Percentiles rank a stretch among this genome's conserved stretches.
These are phyloP conservation scores for Charina bottae DNA, from an alignment of 2,113 vertebrate genomes.

Conservation along the genomic window DNA sequence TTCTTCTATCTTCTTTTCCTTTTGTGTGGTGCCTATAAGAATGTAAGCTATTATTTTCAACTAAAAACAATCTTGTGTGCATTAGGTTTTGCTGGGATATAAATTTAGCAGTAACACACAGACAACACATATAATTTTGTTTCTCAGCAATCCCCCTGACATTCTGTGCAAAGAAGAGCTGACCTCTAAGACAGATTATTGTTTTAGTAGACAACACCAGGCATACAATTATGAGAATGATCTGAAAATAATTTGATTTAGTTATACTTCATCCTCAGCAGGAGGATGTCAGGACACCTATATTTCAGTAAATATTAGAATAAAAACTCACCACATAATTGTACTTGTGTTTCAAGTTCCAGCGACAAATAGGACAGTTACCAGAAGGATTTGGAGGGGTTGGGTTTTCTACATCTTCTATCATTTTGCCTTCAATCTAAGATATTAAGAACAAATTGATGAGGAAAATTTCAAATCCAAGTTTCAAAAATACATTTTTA, in stretches of 20 bases:
- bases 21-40: background rate
- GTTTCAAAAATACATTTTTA: background rate
- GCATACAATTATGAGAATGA: background rate
- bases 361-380: constrained; percentile 94
- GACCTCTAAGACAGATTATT: background rate
- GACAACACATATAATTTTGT: background rate
- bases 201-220: background rate
- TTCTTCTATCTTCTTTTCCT: background rate
- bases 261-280: background rate
- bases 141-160: background rate
- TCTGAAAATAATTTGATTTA: background rate
- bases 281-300: background rate
- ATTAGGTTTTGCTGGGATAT: background rate
- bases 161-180: background rate
- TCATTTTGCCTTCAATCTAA: constrained; percentile 86
- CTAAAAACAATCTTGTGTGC: background rate
- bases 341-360: constrained; percentile 96
- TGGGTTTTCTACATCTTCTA: constrained; percentile 63
- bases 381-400: constrained; percentile 91
- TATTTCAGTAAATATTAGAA: background rate
- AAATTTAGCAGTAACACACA: background rate
- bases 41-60: background rate
- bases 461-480: background rate
- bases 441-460: constrained; percentile 36
- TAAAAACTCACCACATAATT: constrained; percentile 83